These are phyloP conservation scores for Melipona bicolor DNA, from an alignment of 2,888 invertebrate species.

Conservation along the genomic window DNA sequence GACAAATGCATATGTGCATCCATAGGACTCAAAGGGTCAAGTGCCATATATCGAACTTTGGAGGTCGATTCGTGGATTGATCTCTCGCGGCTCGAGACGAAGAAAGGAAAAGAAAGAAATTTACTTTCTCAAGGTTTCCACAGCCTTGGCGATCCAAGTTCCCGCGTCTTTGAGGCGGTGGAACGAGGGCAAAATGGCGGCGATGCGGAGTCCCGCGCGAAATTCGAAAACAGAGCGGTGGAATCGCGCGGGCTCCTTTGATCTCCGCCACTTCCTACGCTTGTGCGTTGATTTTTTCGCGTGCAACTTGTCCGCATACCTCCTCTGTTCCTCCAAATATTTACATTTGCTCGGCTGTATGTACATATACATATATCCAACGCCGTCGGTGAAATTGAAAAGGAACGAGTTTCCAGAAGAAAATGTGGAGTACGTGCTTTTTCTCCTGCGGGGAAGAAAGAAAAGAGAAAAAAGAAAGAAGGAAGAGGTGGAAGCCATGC, in stretches of 20 bases:
- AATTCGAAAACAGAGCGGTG: conserved; percentile 1
- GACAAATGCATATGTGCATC: too few species aligned
- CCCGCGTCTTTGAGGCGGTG: background rate
- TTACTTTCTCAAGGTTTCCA: too few species aligned
- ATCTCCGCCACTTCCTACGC: background rate
- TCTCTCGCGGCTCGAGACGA: background rate
- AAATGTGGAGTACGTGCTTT: background rate
- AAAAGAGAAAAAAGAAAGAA: too few species aligned
- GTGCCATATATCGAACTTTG: background rate
- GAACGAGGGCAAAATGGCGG: background rate
- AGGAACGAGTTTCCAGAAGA: background rate
- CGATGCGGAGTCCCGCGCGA: background rate
- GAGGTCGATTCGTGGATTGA: too few species aligned
- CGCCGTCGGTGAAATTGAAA: background rate
- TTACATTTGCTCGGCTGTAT: background rate
- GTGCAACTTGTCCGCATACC: background rate
- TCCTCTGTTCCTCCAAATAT: conserved; percentile 13
- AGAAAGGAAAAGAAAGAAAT: too few species aligned
- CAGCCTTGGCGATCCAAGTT: background rate
- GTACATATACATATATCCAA: too few species aligned
- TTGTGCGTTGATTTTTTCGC: background rate
- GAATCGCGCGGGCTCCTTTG: background rate
- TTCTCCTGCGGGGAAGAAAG: background rate
- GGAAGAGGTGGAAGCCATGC: too few species aligned
- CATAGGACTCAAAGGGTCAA: too few species aligned